Percentiles rank a stretch among this genome's conserved stretches.
phyloP scores from a whole-genome alignment of 2,113 vertebrate species.

The Indicator maculatus region DNA sequence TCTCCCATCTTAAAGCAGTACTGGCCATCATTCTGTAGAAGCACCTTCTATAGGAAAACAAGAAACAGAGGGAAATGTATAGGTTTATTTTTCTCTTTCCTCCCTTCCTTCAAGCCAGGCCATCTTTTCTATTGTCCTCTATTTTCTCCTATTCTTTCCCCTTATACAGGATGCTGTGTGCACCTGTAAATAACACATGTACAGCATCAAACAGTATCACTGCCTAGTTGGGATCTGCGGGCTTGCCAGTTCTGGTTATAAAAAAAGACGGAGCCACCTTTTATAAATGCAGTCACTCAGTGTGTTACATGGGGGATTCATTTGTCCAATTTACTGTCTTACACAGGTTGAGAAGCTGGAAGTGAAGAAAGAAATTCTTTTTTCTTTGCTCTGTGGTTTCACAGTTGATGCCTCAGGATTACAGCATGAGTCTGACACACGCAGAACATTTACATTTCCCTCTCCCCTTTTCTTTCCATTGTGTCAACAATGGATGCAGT shows the following conservation, averaged over 20 bases:
- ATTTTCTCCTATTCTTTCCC: background rate
- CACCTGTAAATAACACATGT: background rate
- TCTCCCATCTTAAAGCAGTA: background rate
- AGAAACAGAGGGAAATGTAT: background rate
- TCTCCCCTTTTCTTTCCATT: conserved; percentile 40
- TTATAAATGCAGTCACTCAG: background rate
- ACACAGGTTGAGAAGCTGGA: background rate
- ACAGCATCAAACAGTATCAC: background rate
- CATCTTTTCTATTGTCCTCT: background rate
- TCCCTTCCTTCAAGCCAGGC: background rate
- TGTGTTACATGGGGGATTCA: background rate
- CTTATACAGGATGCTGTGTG: background rate
- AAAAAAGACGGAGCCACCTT: conserved; percentile 3
- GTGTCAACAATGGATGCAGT: conserved; percentile 40
- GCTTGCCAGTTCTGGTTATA: background rate
- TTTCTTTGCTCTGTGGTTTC: conserved; percentile 23
- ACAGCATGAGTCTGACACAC: background rate
- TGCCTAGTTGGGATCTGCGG: background rate
- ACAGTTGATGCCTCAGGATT: conserved; percentile 44
- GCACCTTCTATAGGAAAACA: background rate
- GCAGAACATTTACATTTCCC: conserved; percentile 25
- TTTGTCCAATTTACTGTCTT: conserved; percentile 8
- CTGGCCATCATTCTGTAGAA: background rate
- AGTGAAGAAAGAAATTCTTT: background rate
- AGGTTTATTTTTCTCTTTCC: background rate